Base-by-base conservation (phyloP, 2,797 vertebrate species). In the Danio choprae region DNA sequence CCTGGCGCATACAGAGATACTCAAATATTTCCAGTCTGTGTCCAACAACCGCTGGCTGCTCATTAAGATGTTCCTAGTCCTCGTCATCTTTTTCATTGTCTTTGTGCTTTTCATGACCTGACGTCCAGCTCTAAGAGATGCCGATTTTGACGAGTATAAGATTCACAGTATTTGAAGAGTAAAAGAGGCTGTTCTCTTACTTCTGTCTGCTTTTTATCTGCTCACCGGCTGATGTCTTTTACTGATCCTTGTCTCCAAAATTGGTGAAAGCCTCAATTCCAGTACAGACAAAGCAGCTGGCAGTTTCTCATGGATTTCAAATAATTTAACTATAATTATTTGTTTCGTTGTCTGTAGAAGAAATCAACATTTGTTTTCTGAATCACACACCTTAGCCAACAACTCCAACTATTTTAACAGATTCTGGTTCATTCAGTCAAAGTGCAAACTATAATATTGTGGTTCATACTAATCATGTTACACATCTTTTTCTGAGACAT, bases 11-110 rank as follows among this genome's bases (percentile, higher is more conserved):
- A 87, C 89, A 0, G 95, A 96, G 88, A 95, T 96, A 86, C 91
- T 96, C 76, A 95, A 95, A 55, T 96, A 96, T 84, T 96, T 96
- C 88, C 95, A 95, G 89, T 96, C 95, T 0, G 94, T 95, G 41
- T 93, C 95, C 2, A 94, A 91, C 84, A 95, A 96, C 87, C 93
- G 94, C 67, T 95, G 95, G 95, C 90, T 96, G 5, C 92, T 96
- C 87, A 89, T 95, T 81, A 96, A 96, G 88, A 94, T 95, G 83
- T 95, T 96, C 87, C 91, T 95, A 80, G 91, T 96, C 84, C 94
- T 96, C 73, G 90, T 95, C 36, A 9, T 95, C 77, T 95, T 96
- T 90, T 96, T 96, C 90, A 92, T 95, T 77, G 87, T 95, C 84
- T 96, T 96, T 15, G 94, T 95, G 18, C 92, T 95, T 48, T 95